Conservation (phyloP, 2,797 vertebrate genomes). For the Macroramphosus scolopax region DNA sequence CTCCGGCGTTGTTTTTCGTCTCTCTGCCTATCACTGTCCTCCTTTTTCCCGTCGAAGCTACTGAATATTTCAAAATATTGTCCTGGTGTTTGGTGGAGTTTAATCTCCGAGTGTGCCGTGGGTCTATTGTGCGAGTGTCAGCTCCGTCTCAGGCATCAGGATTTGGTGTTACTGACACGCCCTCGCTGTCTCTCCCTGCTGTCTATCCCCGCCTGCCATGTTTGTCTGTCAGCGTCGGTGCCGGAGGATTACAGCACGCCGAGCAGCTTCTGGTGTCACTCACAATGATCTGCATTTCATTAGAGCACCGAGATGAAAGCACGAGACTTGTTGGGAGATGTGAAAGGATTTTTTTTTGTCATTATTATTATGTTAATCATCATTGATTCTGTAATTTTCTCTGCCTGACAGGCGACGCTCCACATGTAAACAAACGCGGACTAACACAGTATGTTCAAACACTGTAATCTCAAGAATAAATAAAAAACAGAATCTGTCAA, state of each 20-base stretch:
- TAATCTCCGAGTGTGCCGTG: conserved; percentile 18
- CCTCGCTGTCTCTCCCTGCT: conserved; percentile 28
- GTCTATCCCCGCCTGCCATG: conserved; percentile 31
- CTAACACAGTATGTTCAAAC: conserved; percentile 18
- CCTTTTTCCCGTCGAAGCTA: conserved; percentile 20
- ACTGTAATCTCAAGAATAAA: conserved; percentile 28
- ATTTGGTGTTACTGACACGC: conserved; percentile 38
- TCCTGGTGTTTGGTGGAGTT: conserved; percentile 18
- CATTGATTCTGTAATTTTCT: conserved; percentile 28
- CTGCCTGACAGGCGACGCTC: conserved; percentile 29
- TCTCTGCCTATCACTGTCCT: conserved; percentile 13
- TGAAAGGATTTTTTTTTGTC: conserved; percentile 25
- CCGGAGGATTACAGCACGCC: conserved; percentile 46
- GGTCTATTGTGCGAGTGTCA: conserved; percentile 25
- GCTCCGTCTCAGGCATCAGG: conserved; percentile 22
- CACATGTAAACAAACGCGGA: conserved; percentile 20
- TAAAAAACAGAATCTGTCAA: conserved; percentile 1
- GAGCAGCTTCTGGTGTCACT: conserved; percentile 16
- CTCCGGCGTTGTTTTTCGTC: conserved; percentile 38
- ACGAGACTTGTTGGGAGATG: conserved; percentile 38
- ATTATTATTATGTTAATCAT: conserved; percentile 43
- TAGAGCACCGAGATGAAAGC: conserved; percentile 31
- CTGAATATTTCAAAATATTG: conserved; percentile 18
- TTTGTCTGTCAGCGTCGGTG: conserved; percentile 38
- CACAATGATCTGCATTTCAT: conserved; percentile 53